phyloP scores from a whole-genome alignment of 2,797 vertebrate species.

The Crocodylus rhombifer region DNA sequence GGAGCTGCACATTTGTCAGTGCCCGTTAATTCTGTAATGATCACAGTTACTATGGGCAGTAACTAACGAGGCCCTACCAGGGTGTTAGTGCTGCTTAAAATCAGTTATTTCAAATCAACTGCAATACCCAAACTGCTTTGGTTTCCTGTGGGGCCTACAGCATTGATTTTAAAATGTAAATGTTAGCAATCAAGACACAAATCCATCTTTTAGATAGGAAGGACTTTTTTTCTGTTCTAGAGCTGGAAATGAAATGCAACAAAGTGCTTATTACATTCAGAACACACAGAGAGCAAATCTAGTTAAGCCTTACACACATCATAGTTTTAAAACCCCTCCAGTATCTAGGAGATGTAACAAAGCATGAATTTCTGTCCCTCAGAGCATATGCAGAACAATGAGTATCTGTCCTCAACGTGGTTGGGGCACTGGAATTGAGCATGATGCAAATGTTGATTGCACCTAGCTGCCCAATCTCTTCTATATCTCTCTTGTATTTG shows the following conservation, averaged over 20 bases:
- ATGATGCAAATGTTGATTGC: not conserved
- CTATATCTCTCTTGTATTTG: not conserved
- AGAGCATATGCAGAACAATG: conserved; percentile 5
- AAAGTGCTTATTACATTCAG: conserved; percentile 23
- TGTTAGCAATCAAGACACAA: not conserved
- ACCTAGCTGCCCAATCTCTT: not conserved
- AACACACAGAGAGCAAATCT: conserved; percentile 47
- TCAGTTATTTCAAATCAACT: not conserved
- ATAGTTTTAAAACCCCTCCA: conserved; percentile 61
- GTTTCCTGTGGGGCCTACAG: not conserved
- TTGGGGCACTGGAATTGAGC: conserved; percentile 17
- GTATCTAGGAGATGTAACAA: conserved; percentile 62
- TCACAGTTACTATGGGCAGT: not conserved
- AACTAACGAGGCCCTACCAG: not conserved
- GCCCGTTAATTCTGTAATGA: not conserved
- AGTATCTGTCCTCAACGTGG: conserved; percentile 7
- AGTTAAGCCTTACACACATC: conserved; percentile 58
- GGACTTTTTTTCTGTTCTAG: not conserved
- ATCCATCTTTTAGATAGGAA: not conserved
- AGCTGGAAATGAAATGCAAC: conserved; percentile 36
- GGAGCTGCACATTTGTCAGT: too few relatives aligned
- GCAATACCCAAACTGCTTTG: not conserved
- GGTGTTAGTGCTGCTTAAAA: not conserved
- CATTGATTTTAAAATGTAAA: not conserved
- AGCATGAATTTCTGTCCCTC: conserved; percentile 41